phyloP scores from a whole-genome alignment of 2,113 vertebrate species.

The Chlamydotis undulata region DNA sequence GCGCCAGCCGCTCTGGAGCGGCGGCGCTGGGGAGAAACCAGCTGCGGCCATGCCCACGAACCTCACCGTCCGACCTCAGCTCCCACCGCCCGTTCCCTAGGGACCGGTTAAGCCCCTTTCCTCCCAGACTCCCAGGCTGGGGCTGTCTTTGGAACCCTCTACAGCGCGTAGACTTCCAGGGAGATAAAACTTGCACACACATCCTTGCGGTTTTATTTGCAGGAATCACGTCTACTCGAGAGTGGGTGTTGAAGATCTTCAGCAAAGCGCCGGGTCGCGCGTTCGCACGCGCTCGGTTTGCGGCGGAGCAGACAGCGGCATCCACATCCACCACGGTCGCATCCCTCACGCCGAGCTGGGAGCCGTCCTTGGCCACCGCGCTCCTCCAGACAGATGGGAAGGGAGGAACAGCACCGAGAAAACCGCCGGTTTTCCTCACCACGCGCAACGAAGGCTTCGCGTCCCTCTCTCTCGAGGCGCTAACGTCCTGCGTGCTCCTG shows the following conservation, averaged over 20 bases:
- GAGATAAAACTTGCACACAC: not conserved
- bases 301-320: not conserved
- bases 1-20: no score
- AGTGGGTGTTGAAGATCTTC: not conserved
- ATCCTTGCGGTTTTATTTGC: not conserved
- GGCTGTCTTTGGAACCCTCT: not conserved
- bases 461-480: not conserved
- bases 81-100: not conserved
- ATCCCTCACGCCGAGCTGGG: rapidly evolving
- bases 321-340: not conserved
- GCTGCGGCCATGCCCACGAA: rapidly evolving
- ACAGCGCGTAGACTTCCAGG: not conserved
- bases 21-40: rapidly evolving
- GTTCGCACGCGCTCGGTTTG: not conserved
- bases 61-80: not conserved
- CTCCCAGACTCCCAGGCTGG: rapidly evolving
- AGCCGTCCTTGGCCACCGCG: rapidly evolving
- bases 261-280: not conserved
- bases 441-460: rapidly evolving
- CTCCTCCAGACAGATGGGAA: not conserved
- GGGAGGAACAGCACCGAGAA: not conserved
- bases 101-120: not conserved
- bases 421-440: not conserved
- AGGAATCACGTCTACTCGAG: not conserved
- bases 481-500: rapidly evolving